Percentiles rank a stretch among this genome's conserved stretches.
Evolutionary conservation across 2,888 invertebrate species (phyloP).

Genomic region (Odontothrips loti): DNA sequence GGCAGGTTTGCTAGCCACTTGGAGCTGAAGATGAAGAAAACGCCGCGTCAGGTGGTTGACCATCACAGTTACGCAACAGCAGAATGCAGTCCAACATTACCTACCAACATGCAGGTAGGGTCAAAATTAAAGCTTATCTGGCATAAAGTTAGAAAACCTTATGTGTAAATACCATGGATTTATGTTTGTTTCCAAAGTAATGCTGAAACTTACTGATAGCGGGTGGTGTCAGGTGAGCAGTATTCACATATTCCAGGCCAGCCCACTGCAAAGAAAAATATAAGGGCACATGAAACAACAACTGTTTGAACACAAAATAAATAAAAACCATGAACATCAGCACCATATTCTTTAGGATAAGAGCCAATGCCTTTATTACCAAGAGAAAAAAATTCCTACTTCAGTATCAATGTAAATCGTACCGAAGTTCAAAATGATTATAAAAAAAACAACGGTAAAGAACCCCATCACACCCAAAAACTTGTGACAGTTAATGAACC

Average conservation of each 20-base stretch:
- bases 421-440: too few species aligned
- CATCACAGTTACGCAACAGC: slow-evolving; percentile 22
- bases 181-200: not conserved
- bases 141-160: not conserved
- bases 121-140: slow-evolving; percentile 1
- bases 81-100: slow-evolving; percentile 19
- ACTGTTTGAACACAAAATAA: not conserved
- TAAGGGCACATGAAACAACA: not conserved
- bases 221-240: slow-evolving; percentile 13
- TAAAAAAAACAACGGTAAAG: too few species aligned
- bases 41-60: not conserved
- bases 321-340: not conserved
- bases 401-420: too few species aligned
- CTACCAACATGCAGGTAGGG: slow-evolving; percentile 14
- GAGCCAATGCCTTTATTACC: too few species aligned
- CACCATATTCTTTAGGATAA: too few species aligned
- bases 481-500: too few species aligned
- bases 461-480: too few species aligned
- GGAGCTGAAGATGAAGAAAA: not conserved
- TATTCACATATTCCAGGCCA: slow-evolving; percentile 15
- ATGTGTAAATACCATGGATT: not conserved
- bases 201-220: slow-evolving; percentile 15
- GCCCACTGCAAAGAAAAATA: not conserved
- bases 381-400: too few species aligned
- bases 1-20: not conserved